Base-by-base conservation (phyloP, 2,888 invertebrate genomes). In the Sesia bembeciformis region DNA sequence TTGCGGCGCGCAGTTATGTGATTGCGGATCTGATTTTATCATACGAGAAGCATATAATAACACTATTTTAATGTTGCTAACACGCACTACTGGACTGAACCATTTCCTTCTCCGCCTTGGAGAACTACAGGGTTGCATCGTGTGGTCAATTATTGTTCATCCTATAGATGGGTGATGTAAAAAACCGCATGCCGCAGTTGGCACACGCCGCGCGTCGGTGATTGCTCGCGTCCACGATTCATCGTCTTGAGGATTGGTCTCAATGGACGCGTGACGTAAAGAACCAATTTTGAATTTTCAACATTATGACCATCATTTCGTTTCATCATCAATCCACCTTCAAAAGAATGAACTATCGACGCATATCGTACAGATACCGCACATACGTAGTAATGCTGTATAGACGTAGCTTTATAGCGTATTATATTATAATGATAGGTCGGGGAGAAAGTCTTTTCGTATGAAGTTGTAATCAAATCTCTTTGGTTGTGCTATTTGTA, bases 111-210 rank as follows among this genome's bases (percentile, higher is more conserved):
- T 46, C n/a, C 8, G 46, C 5, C 4, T 46, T 46, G 40, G 23
- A 51, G 52, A 52, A 55, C 51, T 50, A 51, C 52, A 54, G 53
- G 53, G 52, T 54, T 51, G 46, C 46, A 46, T 46, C 46, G n/a
- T 59, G 61, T 61, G 64, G 66, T 66, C 73, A 71, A 76, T 72
- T 66, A 72, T 64, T 63, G 71, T 65, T 68, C 67, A 74, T 75
- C 70, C 59, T 62, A 66, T 66, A 76, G 74, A 75, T 75, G 64
- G 46, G 23, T 63, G 68, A 63, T 65, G 66, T 68, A 70, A 84
- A 82, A 84, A 85, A 78, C 78, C 74, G 65, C 81, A 80, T 77
- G 70, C 77, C 77, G 61, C 72, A 63, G 60, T 56, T 57, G 60
- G 70, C 70, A 67, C 70, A 67, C 67, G 70, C 65, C 52, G 52